phyloP scores from a whole-genome alignment of 2,797 vertebrate species.

The Fundulus diaphanus region DNA sequence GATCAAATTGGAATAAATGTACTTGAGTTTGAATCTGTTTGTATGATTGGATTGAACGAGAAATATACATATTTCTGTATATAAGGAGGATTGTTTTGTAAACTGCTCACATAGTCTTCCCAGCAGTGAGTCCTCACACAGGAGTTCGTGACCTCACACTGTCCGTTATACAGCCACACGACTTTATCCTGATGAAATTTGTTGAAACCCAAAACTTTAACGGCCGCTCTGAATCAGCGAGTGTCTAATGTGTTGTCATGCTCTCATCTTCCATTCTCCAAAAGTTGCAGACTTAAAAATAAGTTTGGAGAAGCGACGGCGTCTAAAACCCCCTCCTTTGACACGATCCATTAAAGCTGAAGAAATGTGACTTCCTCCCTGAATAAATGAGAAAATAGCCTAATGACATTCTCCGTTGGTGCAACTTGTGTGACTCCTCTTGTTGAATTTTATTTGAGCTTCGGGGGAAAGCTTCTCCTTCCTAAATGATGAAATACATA shows the following conservation, averaged over 20 bases:
- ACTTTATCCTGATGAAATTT: background rate
- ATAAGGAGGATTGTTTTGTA: no score
- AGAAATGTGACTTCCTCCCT: constrained; percentile 35
- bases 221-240: no score
- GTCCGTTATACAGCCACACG: background rate
- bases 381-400: constrained; percentile 38
- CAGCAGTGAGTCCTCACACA: no score
- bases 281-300: constrained; percentile 7
- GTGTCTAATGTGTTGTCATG: no score
- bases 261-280: background rate
- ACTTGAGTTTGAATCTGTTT: no score
- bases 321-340: constrained; percentile 22
- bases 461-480: constrained; percentile 51
- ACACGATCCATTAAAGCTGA: constrained; percentile 18
- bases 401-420: constrained; percentile 53
- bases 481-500: constrained; percentile 59
- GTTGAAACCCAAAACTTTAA: background rate
- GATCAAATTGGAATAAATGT: no score
- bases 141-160: background rate
- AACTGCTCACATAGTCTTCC: background rate
- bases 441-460: constrained; percentile 64
- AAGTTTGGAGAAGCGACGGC: background rate
- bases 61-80: no score
- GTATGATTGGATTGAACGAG: no score
- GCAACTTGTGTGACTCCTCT: constrained; percentile 38